A percentile compares a stretch with the other conserved stretches of the same genome.
phyloP scores from a whole-genome alignment of 2,797 vertebrate species.

The Triplophysa yarkandensis region DNA sequence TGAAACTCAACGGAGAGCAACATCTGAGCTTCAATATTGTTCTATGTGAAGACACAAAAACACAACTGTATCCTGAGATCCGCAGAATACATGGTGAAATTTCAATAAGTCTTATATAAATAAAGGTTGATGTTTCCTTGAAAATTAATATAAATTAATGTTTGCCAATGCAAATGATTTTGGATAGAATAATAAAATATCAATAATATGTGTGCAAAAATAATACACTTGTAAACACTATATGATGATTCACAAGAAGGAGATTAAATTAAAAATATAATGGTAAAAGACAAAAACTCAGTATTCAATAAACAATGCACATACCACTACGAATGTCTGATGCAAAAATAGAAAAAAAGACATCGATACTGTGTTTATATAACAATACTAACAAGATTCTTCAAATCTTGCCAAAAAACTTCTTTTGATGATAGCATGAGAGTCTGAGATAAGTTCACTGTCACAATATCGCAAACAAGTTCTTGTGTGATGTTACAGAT shows the following conservation, averaged over 20 bases:
- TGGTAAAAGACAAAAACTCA: background rate
- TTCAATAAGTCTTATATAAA: background rate
- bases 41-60: too few species aligned
- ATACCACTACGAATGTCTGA: conserved; percentile 1
- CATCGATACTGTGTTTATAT: background rate
- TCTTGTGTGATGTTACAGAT: background rate
- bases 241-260: too few species aligned
- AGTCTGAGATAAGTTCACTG: background rate
- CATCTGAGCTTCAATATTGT: too few species aligned
- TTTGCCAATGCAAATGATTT: too few species aligned
- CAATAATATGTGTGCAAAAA: background rate
- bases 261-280: background rate
- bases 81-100: too few species aligned
- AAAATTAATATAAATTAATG: background rate
- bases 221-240: background rate
- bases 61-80: too few species aligned
- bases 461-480: background rate
- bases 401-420: background rate
- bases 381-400: background rate
- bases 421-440: background rate
- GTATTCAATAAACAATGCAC: background rate
- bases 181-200: too few species aligned
- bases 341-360: background rate
- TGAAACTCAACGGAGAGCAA: too few species aligned
- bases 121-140: background rate